Conservation (phyloP, 1,140 invertebrate genomes). For the Drosophila carrolli region DNA sequence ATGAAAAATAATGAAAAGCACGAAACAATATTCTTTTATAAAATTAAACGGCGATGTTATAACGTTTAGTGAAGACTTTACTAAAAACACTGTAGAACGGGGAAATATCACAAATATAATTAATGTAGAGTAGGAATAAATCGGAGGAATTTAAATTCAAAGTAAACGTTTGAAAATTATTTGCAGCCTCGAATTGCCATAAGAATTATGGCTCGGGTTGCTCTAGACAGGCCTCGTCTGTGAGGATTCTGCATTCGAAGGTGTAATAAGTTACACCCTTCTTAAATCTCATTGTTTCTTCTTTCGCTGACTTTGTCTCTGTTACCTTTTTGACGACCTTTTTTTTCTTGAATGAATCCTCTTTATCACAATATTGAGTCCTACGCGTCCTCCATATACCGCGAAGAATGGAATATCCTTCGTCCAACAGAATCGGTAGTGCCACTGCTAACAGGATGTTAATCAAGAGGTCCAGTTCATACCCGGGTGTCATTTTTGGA, state of each 20-base stretch:
- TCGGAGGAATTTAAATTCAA: too few species aligned
- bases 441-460: not conserved
- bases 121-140: too few species aligned
- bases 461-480: not conserved
- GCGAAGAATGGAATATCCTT: not conserved
- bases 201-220: too few species aligned
- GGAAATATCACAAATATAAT: too few species aligned
- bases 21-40: not conserved
- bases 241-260: not conserved
- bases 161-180: too few species aligned
- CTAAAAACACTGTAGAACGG: too few species aligned
- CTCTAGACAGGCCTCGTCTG: not conserved
- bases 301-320: not conserved
- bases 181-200: too few species aligned
- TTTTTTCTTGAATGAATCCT: not conserved
- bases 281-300: not conserved
- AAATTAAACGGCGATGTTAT: too few species aligned
- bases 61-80: too few species aligned
- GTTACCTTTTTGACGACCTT: not conserved
- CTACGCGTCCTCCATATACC: not conserved
- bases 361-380: not conserved
- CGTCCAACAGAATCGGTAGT: not conserved
- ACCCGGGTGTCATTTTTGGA: not conserved
- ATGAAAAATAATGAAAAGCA: slow-evolving; percentile 22
- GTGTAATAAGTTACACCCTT: too few species aligned